phyloP scores from a whole-genome alignment of 2,113 vertebrate genomes.

The Phalacrocorax carbo region DNA sequence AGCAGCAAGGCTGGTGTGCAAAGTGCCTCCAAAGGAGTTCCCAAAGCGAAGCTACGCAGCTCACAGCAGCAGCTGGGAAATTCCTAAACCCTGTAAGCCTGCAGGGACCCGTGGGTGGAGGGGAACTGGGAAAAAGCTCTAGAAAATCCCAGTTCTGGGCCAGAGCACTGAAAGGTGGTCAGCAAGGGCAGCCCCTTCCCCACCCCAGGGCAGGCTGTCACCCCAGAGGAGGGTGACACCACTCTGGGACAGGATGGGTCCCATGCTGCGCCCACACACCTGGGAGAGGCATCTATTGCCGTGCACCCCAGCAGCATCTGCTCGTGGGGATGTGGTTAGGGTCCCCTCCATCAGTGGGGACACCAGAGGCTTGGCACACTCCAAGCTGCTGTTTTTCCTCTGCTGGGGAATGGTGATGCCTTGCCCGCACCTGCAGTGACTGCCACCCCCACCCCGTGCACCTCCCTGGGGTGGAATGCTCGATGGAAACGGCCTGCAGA shows the following conservation, averaged over 20 bases:
- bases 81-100: neutral
- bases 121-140: neutral
- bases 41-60: rapidly evolving
- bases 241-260: rapidly evolving
- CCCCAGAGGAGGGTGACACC: neutral
- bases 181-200: neutral
- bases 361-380: neutral
- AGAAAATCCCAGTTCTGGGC: neutral
- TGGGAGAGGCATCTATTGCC: rapidly evolving
- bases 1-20: neutral
- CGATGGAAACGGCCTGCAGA: neutral
- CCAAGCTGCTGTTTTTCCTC: neutral
- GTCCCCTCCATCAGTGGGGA: neutral
- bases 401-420: neutral
- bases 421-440: neutral
- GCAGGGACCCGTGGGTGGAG: neutral
- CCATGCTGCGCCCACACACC: neutral
- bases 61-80: neutral
- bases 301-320: neutral
- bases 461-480: neutral
- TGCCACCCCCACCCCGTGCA: neutral
- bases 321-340: rapidly evolving
- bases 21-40: rapidly evolving
- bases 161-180: neutral
- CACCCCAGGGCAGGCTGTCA: neutral